Evolutionary conservation across 2,888 invertebrate species (phyloP), one percentile per base, ranked within the genome.

Genomic region (Campoplex capitator): DNA sequence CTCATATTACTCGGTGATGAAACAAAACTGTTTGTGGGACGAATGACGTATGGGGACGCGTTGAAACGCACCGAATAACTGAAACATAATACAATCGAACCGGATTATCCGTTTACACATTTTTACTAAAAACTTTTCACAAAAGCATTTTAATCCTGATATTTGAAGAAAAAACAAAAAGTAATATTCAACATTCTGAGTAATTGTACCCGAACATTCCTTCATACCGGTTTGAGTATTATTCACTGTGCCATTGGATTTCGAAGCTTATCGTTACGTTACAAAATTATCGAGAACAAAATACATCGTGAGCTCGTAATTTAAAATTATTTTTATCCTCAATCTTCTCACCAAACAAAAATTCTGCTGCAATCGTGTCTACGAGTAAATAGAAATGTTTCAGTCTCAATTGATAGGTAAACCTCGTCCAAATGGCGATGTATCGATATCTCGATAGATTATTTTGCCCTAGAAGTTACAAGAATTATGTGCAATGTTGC

Each of bases 21-120:
- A 98, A 93, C 97, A 97, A 93, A 96, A 96, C 92, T 98, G 98
- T 95, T 95, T 98, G 88, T 97, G 97, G 97, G 97, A 97, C 95
- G 97, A 97, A 96, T 97, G 96, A 96, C 95, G 94, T 87, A 91
- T 92, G 89, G 90, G 91, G 68, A 88, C 90, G 80, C 86, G 87
- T 87, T 89, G 16, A 86, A 84, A 67, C 58, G 81, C 70, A 42
- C n/a, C 70, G 16, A 62, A 62, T 3, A 18, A 77, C 23, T 48
- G 23, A 62, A 65, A 79, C 68, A 58, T 18, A 28, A 67, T n/a
- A 77, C 13, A 28, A 42, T 56, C 38, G 54, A 23, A 9, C 16
- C 76, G 8, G 65, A 28, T 65, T 65, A 76, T 65, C 62, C 48
- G 48, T 62, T 78, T 70, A 42, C 70, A 70, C 54, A 58, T 28